Evolutionary conservation across 2,888 invertebrate species (phyloP).

Genomic region (Blastobasis lacticolella): DNA sequence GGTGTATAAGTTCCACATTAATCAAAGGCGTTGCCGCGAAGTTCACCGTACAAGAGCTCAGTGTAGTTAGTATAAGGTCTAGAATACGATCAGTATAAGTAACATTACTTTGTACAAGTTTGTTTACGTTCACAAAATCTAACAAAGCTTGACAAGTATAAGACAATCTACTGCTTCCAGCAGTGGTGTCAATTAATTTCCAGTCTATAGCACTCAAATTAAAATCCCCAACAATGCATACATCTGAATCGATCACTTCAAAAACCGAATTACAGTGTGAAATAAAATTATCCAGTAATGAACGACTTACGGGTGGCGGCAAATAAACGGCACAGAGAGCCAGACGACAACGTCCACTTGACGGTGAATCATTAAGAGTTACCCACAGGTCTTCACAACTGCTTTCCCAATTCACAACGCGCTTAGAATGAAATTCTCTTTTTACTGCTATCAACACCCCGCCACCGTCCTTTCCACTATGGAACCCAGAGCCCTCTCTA

Average conservation of each 20-base stretch:
- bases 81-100: constrained; percentile 1
- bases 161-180: not conserved
- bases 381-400: constrained; percentile 5
- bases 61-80: constrained; percentile 3
- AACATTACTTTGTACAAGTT: constrained; percentile 5
- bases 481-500: constrained; percentile 4
- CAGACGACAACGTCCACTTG: not conserved
- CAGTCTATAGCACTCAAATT: constrained; percentile 4
- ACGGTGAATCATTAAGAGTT: not conserved
- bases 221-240: constrained; percentile 5
- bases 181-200: not conserved
- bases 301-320: constrained; percentile 1
- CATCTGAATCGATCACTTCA: not conserved
- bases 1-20: constrained; percentile 2
- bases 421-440: constrained; percentile 1
- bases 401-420: constrained; percentile 8
- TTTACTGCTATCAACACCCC: constrained; percentile 13
- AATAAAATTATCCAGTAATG: not conserved
- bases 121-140: constrained; percentile 5
- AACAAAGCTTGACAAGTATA: constrained; percentile 1
- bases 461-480: constrained; percentile 7
- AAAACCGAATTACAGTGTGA: constrained; percentile 1
- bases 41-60: not conserved
- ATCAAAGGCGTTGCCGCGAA: not conserved
- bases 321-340: constrained; percentile 7